Conservation (phyloP, 1,140 invertebrate genomes). For the Trypoxylus dichotomus region DNA sequence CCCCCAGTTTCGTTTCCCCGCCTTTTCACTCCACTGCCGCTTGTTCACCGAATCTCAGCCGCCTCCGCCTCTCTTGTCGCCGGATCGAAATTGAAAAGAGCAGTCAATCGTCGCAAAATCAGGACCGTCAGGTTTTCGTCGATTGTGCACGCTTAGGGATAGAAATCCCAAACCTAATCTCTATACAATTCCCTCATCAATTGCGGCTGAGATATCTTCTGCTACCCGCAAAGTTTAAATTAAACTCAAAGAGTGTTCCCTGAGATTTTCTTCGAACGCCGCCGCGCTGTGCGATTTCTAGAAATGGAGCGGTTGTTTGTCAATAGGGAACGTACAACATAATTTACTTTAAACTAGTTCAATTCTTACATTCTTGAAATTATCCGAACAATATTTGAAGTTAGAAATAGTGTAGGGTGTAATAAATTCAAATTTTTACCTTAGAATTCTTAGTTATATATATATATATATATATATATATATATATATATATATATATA, state of each 20-base stretch:
- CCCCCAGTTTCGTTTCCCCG: not conserved
- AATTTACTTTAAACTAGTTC: not conserved
- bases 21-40: not conserved
- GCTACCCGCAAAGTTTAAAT: not conserved
- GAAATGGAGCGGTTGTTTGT: not conserved
- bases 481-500: too few relatives aligned
- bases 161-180: constrained; percentile 13
- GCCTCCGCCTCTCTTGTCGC: not conserved
- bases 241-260: not conserved
- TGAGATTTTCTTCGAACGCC: not conserved
- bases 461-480: too few relatives aligned
- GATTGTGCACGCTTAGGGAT: not conserved
- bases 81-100: not conserved
- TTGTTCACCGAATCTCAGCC: not conserved
- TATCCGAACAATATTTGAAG: too few relatives aligned
- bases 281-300: not conserved
- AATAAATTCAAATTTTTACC: too few relatives aligned
- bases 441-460: too few relatives aligned
- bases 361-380: not conserved
- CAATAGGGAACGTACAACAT: not conserved
- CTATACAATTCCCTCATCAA: constrained; percentile 17
- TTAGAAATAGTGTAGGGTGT: too few relatives aligned
- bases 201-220: not conserved
- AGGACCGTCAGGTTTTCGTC: not conserved
- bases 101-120: not conserved